A percentile compares a stretch with the other conserved stretches of the same genome.
Conservation (phyloP, 2,888 invertebrate genomes). For the Folsomia candida region DNA sequence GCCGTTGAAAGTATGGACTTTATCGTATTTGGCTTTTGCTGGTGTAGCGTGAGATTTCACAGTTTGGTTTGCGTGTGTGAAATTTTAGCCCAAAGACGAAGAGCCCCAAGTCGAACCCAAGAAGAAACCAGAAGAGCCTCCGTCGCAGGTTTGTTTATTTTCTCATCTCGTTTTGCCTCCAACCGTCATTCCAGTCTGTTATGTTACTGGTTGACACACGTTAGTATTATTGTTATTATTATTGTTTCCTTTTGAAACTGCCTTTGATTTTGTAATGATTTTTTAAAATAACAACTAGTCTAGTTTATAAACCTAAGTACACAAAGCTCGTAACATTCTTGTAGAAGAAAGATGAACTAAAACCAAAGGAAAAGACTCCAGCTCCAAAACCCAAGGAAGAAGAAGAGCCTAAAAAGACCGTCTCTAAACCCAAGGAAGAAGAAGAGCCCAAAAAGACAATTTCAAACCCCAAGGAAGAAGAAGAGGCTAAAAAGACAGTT, state of each 20-base stretch:
- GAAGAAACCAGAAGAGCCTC: conserved; percentile 20
- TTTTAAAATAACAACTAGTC: background rate
- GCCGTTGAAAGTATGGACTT: no score
- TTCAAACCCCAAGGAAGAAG: conserved; percentile 25
- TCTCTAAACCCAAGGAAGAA: conserved; percentile 25
- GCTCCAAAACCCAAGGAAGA: conserved; percentile 27
- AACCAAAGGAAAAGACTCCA: conserved; percentile 23
- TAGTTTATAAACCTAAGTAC: background rate
- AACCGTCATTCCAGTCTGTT: no score
- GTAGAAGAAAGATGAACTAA: background rate
- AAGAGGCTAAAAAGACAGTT: conserved; percentile 26
- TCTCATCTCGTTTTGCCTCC: background rate
- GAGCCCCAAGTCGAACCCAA: conserved; percentile 28
- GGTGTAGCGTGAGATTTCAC: no score
- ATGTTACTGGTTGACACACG: no score
- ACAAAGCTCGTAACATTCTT: background rate
- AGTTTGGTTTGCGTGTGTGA: no score
- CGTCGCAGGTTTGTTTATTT: background rate
- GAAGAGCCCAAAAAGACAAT: conserved; percentile 26
- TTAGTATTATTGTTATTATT: no score
- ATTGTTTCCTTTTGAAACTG: no score
- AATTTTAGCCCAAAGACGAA: conserved; percentile 10
- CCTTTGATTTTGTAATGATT: no score
- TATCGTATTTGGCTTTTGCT: no score
- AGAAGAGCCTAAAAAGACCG: conserved; percentile 26